Evolutionary conservation across 2,888 invertebrate species (phyloP), one percentile per base, ranked within the genome.

Genomic region (Fissipunctia ypsillon): DNA sequence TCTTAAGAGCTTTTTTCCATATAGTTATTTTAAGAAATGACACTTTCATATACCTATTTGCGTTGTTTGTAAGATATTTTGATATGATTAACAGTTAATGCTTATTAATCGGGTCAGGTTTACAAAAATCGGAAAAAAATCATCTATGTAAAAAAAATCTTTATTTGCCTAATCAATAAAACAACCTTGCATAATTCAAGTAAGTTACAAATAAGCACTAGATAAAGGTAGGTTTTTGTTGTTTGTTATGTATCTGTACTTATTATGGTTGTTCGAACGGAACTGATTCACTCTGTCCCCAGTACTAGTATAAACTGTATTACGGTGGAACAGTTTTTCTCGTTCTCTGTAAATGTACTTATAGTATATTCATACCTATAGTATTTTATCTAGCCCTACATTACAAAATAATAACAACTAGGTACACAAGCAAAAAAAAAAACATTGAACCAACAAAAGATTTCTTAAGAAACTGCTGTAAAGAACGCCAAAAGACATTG

Each of bases 401-500:
- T 66, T 43, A 69, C 76, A 79, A 72, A 81, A 83, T 81, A 86
- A 87, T 81, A 84, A 74, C 69, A 84, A 81, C 83, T 72, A 38
- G 77, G 70, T 73, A 69, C 41, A 67, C 61, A 75, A 64, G 74
- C 73, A 28, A 65, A 84, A 84, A 85, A 35, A 35, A 87, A 78
- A 73, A n/a, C 43, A 73, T 68, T 81, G 76, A 75, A 81, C 72
- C 68, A 85, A 93, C 92, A 94, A 94, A 94, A 92, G 91, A 84
- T 82, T 90, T 90, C 91, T 90, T 89, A 90, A 91, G 91, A 93
- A 88, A 89, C 87, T 81, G 82, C 67, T 80, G 90, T 87, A 91
- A 92, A 91, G 92, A 90, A 91, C 90, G 87, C 93, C 92, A 87
- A 94, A 95, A 94, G 94, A 92, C 92, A 91, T 92, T 92, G 92